These are phyloP conservation scores for Sturnira hondurensis DNA, from an alignment of 2,113 vertebrate species.

Conservation along the genomic window DNA sequence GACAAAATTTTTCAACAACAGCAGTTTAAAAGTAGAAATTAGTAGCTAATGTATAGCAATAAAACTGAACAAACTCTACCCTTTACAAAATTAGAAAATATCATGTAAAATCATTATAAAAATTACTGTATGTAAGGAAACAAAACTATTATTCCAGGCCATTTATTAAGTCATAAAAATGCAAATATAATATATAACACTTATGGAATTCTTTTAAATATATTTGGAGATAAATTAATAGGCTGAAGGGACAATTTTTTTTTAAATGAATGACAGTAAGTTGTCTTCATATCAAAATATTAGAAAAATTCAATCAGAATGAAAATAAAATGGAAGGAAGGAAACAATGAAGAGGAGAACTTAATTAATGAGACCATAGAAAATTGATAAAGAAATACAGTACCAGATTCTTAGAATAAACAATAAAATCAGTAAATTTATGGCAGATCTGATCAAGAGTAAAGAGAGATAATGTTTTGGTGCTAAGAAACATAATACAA, in stretches of 20 bases:
- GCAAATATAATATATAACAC: not conserved
- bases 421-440: constrained; percentile 3
- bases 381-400: not conserved
- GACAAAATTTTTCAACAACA: not conserved
- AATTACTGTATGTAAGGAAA: not conserved
- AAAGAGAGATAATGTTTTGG: not conserved
- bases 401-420: not conserved
- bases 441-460: not conserved
- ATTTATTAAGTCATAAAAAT: not conserved
- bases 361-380: not conserved
- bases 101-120: not conserved
- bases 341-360: not conserved
- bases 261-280: constrained; percentile 2
- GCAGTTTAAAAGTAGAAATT: not conserved
- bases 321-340: not conserved
- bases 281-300: not conserved
- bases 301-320: not conserved
- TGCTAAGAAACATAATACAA: not conserved
- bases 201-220: not conserved
- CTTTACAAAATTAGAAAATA: not conserved
- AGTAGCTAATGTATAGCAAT: not conserved
- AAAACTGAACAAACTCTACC: not conserved
- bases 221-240: not conserved
- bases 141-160: not conserved
- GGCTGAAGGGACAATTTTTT: not conserved